Evolutionary conservation across 1,140 invertebrate species (phyloP).

Genomic region (Liolophura sinensis): DNA sequence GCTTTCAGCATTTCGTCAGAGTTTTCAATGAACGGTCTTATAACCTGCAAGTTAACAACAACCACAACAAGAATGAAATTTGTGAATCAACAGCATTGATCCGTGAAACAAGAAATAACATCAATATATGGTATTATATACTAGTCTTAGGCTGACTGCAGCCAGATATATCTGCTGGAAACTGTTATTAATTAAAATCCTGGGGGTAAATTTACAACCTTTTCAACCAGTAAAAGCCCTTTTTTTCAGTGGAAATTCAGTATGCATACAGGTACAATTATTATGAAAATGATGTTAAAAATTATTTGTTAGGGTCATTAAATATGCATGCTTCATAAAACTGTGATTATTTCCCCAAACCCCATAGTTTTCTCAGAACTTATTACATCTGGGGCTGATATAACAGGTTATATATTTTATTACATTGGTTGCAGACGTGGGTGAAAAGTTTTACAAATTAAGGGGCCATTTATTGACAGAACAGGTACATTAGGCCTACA

Average conservation of each 20-base stretch:
- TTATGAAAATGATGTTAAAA: constrained; percentile 5
- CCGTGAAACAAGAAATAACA: no score
- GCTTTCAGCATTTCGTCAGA: constrained; percentile 46
- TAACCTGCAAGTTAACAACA: constrained; percentile 24
- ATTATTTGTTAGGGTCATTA: no score
- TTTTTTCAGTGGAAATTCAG: no score
- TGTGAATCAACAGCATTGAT: no score
- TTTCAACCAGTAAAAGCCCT: no score
- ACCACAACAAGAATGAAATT: neutral
- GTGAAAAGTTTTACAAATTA: neutral
- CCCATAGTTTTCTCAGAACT: neutral
- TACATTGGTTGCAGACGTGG: neutral
- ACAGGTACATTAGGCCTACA: neutral
- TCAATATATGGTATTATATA: no score
- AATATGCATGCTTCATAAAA: neutral
- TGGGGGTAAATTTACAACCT: no score
- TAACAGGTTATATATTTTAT: neutral
- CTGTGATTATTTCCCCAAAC: neutral
- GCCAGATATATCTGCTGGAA: no score
- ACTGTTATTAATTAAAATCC: no score
- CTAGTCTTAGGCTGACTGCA: no score
- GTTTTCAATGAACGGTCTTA: constrained; percentile 45
- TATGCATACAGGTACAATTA: no score
- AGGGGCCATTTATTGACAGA: neutral
- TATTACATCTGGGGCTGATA: neutral